Evolutionary conservation across 2,888 invertebrate species (phyloP).

Genomic region (Nebria brevicollis): DNA sequence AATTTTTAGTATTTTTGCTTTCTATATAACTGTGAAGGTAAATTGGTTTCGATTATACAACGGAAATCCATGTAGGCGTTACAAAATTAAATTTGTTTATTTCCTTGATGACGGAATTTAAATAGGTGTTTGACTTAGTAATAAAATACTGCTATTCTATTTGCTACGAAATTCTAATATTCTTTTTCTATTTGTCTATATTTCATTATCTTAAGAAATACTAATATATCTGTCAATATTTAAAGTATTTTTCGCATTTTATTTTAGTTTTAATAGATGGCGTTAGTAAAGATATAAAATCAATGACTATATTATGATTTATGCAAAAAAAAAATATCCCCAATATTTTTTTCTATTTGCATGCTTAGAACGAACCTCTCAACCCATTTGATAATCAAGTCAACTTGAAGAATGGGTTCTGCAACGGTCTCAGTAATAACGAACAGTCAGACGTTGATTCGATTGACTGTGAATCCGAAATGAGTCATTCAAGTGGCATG

Average conservation of each 20-base stretch:
- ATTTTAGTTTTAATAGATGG: neutral
- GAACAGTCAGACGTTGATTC: constrained; percentile 66
- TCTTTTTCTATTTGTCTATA: no score
- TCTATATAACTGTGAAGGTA: no score
- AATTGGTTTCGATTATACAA: no score
- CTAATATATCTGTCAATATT: no score
- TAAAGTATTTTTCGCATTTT: neutral
- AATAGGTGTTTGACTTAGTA: no score
- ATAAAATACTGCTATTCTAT: no score
- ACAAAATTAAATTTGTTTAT: no score
- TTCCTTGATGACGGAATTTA: no score
- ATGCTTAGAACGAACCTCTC: constrained; percentile 82
- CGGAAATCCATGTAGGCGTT: no score
- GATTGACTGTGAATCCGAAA: constrained; percentile 61
- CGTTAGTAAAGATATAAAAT: neutral
- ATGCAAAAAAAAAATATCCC: neutral
- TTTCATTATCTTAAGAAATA: no score
- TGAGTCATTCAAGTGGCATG: constrained; percentile 65
- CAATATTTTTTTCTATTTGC: constrained; percentile 27
- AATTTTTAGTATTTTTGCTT: no score
- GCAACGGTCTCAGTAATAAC: constrained; percentile 67
- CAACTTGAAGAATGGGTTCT: constrained; percentile 70
- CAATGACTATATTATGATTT: neutral
- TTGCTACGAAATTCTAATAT: no score
- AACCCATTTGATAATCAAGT: constrained; percentile 81